Evolutionary conservation across 2,888 invertebrate species (phyloP).

Genomic region (Nephrotoma guestfalica): DNA sequence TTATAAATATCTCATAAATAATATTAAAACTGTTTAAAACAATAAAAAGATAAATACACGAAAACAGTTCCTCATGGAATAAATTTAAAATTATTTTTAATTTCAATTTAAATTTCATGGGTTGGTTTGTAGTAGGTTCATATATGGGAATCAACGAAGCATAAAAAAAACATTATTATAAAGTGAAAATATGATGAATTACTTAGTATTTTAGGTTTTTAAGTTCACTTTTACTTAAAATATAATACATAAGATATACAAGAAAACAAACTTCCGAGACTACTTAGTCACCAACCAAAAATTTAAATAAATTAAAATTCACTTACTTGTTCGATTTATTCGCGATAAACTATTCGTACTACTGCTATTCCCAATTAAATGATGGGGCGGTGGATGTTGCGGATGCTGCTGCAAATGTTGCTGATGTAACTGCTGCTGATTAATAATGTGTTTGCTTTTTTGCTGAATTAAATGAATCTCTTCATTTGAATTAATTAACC

Average conservation of each 20-base stretch:
- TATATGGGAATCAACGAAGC: background rate
- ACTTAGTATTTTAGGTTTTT: background rate
- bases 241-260: too few relatives aligned
- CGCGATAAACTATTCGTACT: background rate
- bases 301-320: background rate
- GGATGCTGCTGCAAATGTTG: background rate
- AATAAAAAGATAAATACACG: too few relatives aligned
- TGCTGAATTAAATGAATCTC: background rate
- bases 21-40: too few relatives aligned
- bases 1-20: too few relatives aligned
- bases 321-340: background rate
- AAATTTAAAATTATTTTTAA: background rate
- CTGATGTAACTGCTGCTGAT: background rate
- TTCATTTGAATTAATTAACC: background rate
- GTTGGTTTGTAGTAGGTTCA: background rate
- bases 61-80: background rate
- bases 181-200: background rate
- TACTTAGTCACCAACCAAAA: background rate
- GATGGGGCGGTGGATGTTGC: background rate
- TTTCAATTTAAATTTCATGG: background rate
- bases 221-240: background rate
- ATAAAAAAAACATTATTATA: background rate
- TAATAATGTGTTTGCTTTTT: background rate
- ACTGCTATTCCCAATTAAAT: background rate
- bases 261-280: too few relatives aligned